Conservation (phyloP, 2,888 invertebrate genomes). For the Tromatobia lineatoria region DNA sequence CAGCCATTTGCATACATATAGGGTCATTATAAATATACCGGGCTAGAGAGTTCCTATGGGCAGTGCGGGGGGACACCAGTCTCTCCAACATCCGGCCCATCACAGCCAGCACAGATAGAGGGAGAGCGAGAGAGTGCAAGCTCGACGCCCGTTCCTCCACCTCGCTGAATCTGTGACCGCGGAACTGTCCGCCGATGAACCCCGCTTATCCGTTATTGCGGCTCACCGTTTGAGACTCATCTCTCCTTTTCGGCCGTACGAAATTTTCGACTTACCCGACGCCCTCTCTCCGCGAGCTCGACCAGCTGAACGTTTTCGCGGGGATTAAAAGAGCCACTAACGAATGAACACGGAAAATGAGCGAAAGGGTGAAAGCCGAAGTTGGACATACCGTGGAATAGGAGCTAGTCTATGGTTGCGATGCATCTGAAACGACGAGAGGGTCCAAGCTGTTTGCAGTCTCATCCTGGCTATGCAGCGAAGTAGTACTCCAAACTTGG, state of each 20-base stretch:
- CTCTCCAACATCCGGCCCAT: slow-evolving; percentile 80
- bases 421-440: slow-evolving; percentile 18
- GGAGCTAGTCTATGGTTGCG: neutral
- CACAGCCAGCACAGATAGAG: slow-evolving; percentile 73
- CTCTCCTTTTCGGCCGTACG: slow-evolving; percentile 44
- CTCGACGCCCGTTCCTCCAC: slow-evolving; percentile 47
- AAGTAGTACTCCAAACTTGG: slow-evolving; percentile 33
- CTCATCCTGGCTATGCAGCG: slow-evolving; percentile 4
- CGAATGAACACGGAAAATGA: slow-evolving; percentile 20
- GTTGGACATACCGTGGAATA: slow-evolving; percentile 17
- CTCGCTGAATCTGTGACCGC: slow-evolving; percentile 54
- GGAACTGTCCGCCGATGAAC: slow-evolving; percentile 81
- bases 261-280: slow-evolving; percentile 45
- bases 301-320: slow-evolving; percentile 42
- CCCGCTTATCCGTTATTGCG: slow-evolving; percentile 83
- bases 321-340: slow-evolving; percentile 53
- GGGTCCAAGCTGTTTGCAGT: slow-evolving; percentile 8
- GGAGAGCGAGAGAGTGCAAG: slow-evolving; percentile 45
- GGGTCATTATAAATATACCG: slow-evolving; percentile 85
- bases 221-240: slow-evolving; percentile 69
- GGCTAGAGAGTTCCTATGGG: slow-evolving; percentile 63
- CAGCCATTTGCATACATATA: slow-evolving; percentile 86
- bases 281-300: neutral
- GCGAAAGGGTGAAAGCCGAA: neutral
- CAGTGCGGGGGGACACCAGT: slow-evolving; percentile 68